These are phyloP conservation scores for Pimephales promelas DNA, from an alignment of 2,113 vertebrate genomes.

Conservation along the genomic window DNA sequence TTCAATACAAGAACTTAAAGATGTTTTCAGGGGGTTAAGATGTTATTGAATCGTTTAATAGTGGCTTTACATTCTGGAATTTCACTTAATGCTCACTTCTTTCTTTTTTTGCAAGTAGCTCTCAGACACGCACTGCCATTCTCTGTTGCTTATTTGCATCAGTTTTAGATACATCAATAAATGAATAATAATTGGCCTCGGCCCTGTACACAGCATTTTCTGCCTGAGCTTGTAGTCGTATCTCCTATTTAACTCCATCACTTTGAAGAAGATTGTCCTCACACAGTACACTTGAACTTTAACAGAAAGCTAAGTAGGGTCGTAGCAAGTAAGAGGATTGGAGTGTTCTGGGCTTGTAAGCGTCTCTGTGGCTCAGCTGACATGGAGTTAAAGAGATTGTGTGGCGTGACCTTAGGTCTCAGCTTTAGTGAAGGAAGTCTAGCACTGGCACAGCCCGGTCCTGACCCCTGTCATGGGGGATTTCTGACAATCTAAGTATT, in stretches of 20 bases:
- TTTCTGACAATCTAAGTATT: conserved; percentile 51
- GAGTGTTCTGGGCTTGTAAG: conserved; percentile 23
- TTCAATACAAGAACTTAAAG: too few species aligned
- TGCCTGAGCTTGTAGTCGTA: conserved; percentile 22
- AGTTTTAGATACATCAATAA: not conserved
- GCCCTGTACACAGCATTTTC: not conserved
- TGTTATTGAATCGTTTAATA: not conserved
- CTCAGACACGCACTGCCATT: not conserved
- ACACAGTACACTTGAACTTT: conserved; percentile 51
- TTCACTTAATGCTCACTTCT: not conserved
- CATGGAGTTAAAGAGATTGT: conserved; percentile 48
- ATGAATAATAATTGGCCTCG: too few species aligned
- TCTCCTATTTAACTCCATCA: conserved; percentile 39
- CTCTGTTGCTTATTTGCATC: not conserved
- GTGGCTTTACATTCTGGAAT: not conserved
- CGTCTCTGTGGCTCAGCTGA: conserved; percentile 33
- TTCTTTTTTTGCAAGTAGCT: too few species aligned
- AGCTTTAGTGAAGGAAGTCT: conserved; percentile 36
- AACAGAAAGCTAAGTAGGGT: conserved; percentile 47
- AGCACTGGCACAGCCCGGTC: conserved; percentile 42
- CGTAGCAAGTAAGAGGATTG: conserved; percentile 49
- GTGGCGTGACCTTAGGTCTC: conserved; percentile 40
- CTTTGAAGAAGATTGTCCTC: conserved; percentile 48
- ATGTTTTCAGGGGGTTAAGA: too few species aligned
- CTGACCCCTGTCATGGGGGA: conserved; percentile 54